Evolutionary conservation across 2,113 vertebrate genomes (phyloP), one percentile per base, ranked within the genome.

Genomic region (Gadus chalcogrammus): DNA sequence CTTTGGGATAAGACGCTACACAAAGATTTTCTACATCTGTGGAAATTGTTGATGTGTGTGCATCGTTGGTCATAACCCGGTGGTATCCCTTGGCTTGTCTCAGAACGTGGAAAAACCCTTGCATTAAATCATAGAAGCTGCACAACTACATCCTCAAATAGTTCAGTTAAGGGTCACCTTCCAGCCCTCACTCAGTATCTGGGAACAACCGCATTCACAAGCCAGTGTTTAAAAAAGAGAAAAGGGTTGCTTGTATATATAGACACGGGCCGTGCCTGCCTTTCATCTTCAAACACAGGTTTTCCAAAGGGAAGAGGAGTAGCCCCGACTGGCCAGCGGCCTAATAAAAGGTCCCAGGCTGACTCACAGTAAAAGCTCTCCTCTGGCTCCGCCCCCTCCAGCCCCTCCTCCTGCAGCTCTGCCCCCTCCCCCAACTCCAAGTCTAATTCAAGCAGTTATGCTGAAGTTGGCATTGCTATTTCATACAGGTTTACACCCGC

Each of bases 251-350:
- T 20, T 48, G 64, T 48, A 81, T 65, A 66, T 65, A 65, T 1
- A 24, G 35, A 65, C 63, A 5, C 20, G 28, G 61, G 38, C 56
- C 13, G 42, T 61, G 42, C 7, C 28, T 70, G 27, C n/a, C 17
- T 27, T 64, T 65, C 13, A 35, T 48, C 75, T 82, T 76, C 77
- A 79, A 86, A 84, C 71, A 82, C 77, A 80, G 65, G 58, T 66
- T n/a, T 55, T 76, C 48, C 71, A 70, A 17, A 11, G 48, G 20
- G 48, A 73, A 9, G 24, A 76, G 70, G 72, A 80, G 77, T 82
- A 81, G 66, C 80, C 76, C 64, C 65, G 38, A 3, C 20, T 56
- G 48, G 12, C 42, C 27, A 12, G n/a, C 56, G 52, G 20, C 28
- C 28, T 65, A 16, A 55, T 42, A 71, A 52, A 66, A 35, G 28